A percentile compares a stretch with the other conserved stretches of the same genome.
Conservation (phyloP, 37 sponge, comb jelly and placozoan genomes). For the Chondrosia reniformis region DNA sequence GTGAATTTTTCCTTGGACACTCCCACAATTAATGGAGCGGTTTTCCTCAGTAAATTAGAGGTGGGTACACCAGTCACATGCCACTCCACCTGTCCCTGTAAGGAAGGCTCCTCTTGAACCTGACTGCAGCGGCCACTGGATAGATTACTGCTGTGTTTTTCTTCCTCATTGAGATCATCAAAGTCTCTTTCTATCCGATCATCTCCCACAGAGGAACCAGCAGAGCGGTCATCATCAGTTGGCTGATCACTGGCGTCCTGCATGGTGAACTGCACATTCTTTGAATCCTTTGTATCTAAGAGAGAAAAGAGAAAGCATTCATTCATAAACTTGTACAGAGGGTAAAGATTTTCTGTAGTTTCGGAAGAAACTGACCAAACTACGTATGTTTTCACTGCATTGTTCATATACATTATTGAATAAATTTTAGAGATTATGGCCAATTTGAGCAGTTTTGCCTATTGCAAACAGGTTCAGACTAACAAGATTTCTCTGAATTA, state of each 20-base stretch:
- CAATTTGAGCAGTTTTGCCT: too few relatives aligned
- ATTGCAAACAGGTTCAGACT: too few relatives aligned
- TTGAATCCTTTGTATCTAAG: too few relatives aligned
- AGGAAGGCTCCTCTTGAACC: background rate
- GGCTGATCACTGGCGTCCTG: background rate
- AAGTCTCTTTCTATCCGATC: slow-evolving; percentile 24
- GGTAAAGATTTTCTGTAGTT: too few relatives aligned
- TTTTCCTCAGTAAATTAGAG: background rate
- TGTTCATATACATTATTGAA: too few relatives aligned
- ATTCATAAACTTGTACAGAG: too few relatives aligned
- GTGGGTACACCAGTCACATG: background rate
- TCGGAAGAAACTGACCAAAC: too few relatives aligned
- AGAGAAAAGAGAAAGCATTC: too few relatives aligned
- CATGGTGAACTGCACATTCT: background rate
- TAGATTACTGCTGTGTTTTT: background rate
- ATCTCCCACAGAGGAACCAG: background rate
- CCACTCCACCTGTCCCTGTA: slow-evolving; percentile 14
- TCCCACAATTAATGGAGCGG: background rate
- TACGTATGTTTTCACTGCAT: too few relatives aligned
- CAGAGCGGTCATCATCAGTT: background rate
- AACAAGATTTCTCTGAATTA: too few relatives aligned
- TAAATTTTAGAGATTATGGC: too few relatives aligned
- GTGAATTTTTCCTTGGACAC: background rate
- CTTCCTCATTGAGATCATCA: slow-evolving; percentile 11
- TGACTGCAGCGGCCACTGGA: slow-evolving; percentile 3